These are phyloP conservation scores for Anableps anableps DNA, from an alignment of 2,797 vertebrate species.

Conservation along the genomic window DNA sequence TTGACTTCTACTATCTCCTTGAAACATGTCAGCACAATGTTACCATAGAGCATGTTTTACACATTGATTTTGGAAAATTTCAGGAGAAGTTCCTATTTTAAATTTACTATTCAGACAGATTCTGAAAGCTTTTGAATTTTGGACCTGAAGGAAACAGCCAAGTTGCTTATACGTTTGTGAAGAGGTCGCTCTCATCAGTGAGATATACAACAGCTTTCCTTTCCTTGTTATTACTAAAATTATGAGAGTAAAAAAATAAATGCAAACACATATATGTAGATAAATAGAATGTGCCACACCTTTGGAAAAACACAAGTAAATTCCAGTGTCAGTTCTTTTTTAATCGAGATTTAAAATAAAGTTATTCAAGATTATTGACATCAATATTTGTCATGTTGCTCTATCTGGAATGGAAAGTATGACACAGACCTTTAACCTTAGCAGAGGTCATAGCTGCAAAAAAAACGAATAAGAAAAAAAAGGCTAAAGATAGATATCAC, in stretches of 20 bases:
- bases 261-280: not conserved
- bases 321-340: conserved; percentile 56
- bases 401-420: conserved; percentile 45
- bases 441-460: conserved; percentile 11
- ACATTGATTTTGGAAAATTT: not conserved
- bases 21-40: too few species aligned
- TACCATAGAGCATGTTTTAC: not conserved
- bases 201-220: too few species aligned
- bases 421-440: conserved; percentile 32
- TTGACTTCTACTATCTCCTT: too few species aligned
- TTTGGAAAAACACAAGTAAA: conserved; percentile 56
- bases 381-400: conserved; percentile 63
- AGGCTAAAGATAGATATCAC: conserved; percentile 36
- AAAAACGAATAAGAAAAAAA: conserved; percentile 15
- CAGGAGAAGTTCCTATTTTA: too few species aligned
- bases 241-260: conserved; percentile 20
- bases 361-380: conserved; percentile 70
- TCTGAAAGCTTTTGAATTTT: not conserved
- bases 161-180: not conserved
- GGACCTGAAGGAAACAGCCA: not conserved
- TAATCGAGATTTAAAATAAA: conserved; percentile 67
- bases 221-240: not conserved
- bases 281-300: conserved; percentile 6
- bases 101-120: too few species aligned
- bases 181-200: too few species aligned